phyloP scores from a whole-genome alignment of 2,113 vertebrate species.

The Hemichromis elongatus region DNA sequence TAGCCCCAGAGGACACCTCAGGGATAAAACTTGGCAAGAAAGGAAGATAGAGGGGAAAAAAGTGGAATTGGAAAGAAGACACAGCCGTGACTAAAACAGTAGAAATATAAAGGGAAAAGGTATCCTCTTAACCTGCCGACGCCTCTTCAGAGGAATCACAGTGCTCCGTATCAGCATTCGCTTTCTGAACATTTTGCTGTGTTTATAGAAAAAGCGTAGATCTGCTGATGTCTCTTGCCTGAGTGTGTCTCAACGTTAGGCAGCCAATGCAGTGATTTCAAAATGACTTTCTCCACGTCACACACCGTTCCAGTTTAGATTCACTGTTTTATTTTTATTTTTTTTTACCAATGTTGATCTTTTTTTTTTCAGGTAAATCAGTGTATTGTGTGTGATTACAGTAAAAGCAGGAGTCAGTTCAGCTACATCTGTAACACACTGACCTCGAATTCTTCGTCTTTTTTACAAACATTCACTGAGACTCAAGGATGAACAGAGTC shows the following conservation, averaged over 20 bases:
- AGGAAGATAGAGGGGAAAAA: constrained; percentile 55
- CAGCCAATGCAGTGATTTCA: constrained; percentile 25
- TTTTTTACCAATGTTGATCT: not conserved
- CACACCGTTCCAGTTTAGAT: not conserved
- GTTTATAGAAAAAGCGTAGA: constrained; percentile 42
- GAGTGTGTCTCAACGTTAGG: constrained; percentile 27
- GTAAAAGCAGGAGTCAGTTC: not conserved
- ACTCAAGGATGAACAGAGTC: not conserved
- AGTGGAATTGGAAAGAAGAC: constrained; percentile 58
- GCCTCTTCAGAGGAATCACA: constrained; percentile 49
- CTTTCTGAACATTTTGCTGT: constrained; percentile 41
- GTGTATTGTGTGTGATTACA: not conserved
- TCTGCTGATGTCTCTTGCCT: constrained; percentile 48
- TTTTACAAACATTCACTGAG: not conserved
- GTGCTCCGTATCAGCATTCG: constrained; percentile 42
- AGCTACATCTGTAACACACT: not conserved
- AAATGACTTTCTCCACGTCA: constrained; percentile 22
- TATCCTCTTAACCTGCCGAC: constrained; percentile 63
- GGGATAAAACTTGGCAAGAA: constrained; percentile 70
- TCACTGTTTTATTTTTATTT: not conserved
- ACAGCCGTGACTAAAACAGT: constrained; percentile 68
- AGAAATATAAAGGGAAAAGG: constrained; percentile 47
- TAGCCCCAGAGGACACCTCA: constrained; percentile 70
- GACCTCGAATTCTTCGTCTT: not conserved
- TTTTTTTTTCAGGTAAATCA: not conserved